Base-by-base conservation (phyloP, 2,888 invertebrate species). In the Coenonympha arcania region DNA sequence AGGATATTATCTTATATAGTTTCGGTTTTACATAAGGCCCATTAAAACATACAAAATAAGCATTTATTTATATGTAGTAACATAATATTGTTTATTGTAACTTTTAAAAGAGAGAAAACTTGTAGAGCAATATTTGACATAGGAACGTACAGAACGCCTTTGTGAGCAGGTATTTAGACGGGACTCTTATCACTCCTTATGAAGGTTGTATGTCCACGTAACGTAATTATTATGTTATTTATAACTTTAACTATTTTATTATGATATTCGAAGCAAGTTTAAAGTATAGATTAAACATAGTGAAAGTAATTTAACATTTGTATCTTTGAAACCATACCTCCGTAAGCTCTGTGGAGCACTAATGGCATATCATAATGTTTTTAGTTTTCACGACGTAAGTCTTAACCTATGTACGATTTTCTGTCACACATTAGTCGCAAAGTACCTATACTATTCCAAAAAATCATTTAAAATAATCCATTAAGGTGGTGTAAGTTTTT, bases 191-290 rank as follows among this genome's bases (percentile, higher is more conserved):
- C 74, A 73, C 73, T 80, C 79, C 81, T 80, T 84, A 73, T 69
- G 71, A 83, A 83, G 82, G 83, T 83, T 84, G 83, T 83, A 80
- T 75, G 80, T 82, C 79, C 78, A 79, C 64, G 63, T 80, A 79
- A 77, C 69, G 69, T 81, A 78, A 77, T 67, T 73, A 76, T 76
- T 79, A 71, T 77, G 75, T 81, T 83, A 78, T 79, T 79, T 80
- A 75, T 79, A 76, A 69, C 68, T 71, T n/a, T 76, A 79, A 78
- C 75, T 75, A 71, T 78, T 74, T 75, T 76, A 78, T 75, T 73
- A 60, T 19, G 26, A 64, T 78, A 76, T 76, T 73, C 73, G 73
- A 73, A 74, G 73, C 66, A 31, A 52, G 42, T 28, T 37, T 30
- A 68, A 71, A 67, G 63, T 69, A 69, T 79, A 79, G 74, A 69